Percentiles rank a stretch among this genome's conserved stretches.
Conservation (phyloP, 1,140 invertebrate species). For the Brachionus plicatilis region DNA sequence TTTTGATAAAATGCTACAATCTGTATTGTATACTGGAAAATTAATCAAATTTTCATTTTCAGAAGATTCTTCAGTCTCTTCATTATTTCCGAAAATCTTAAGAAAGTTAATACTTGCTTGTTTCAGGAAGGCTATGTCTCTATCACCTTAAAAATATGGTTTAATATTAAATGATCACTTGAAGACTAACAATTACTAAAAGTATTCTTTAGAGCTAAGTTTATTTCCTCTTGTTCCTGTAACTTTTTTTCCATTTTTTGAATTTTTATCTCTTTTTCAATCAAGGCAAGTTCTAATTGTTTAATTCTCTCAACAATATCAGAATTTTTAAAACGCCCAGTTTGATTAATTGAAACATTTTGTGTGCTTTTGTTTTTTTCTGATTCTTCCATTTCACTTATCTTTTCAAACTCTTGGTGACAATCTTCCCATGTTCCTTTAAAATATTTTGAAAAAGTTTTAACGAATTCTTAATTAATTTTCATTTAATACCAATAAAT, state of each 20-base stretch:
- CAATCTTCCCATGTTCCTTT: not conserved
- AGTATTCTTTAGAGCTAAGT: not conserved
- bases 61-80: not conserved
- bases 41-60: not conserved
- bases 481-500: not conserved
- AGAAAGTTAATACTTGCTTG: constrained; percentile 1
- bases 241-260: not conserved
- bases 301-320: not conserved
- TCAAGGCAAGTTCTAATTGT: not conserved
- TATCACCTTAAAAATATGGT: not conserved
- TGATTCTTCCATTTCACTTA: not conserved
- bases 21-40: not conserved
- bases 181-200: not conserved
- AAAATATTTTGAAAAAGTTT: not conserved
- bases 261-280: not conserved
- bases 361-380: not conserved
- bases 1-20: not conserved
- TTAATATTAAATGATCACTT: not conserved
- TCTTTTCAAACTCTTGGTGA: constrained; percentile 4
- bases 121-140: not conserved
- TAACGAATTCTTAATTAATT: not conserved
- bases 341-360: not conserved
- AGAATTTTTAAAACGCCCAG: not conserved
- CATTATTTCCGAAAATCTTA: not conserved
- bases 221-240: not conserved